phyloP scores from a whole-genome alignment of 1,140 invertebrate genomes.

The Brachionus manjavacas region DNA sequence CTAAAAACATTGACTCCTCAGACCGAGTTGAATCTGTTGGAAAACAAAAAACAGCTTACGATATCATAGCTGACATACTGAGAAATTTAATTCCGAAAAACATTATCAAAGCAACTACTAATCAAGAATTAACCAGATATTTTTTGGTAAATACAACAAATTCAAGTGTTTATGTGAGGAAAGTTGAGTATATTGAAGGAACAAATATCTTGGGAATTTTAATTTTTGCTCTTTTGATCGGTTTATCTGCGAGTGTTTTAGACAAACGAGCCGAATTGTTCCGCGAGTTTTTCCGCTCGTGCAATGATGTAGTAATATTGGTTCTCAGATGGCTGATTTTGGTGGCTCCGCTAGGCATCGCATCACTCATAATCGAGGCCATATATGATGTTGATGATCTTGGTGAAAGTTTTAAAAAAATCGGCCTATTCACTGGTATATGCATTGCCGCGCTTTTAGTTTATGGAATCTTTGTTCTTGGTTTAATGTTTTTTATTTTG shows the following conservation, averaged over 20 bases:
- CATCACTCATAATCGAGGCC: constrained; percentile 28
- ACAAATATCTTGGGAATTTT: constrained; percentile 37
- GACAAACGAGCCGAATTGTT: constrained; percentile 32
- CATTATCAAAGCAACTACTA: constrained; percentile 38
- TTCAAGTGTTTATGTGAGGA: not conserved
- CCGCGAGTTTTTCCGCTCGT: constrained; percentile 15
- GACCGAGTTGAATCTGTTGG: not conserved
- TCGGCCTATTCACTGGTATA: constrained; percentile 21
- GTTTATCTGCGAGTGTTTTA: constrained; percentile 14
- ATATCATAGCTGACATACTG: constrained; percentile 37
- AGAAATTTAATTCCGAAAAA: constrained; percentile 31
- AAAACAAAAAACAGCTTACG: constrained; percentile 35
- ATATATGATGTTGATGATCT: constrained; percentile 31
- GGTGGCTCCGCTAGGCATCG: constrained; percentile 8
- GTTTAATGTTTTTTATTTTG: not conserved
- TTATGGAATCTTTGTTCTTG: constrained; percentile 11
- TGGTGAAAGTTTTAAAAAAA: constrained; percentile 34
- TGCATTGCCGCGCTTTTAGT: constrained; percentile 24
- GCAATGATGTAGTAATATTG: constrained; percentile 30
- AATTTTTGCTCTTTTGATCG: constrained; percentile 35
- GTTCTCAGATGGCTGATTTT: constrained; percentile 22
- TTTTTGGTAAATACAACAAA: not conserved
- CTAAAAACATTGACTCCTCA: not conserved
- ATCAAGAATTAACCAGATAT: constrained; percentile 26
- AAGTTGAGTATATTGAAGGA: constrained; percentile 36